These are phyloP conservation scores for Porphyrio hochstetteri DNA, from an alignment of 2,113 vertebrate genomes.

Conservation along the genomic window DNA sequence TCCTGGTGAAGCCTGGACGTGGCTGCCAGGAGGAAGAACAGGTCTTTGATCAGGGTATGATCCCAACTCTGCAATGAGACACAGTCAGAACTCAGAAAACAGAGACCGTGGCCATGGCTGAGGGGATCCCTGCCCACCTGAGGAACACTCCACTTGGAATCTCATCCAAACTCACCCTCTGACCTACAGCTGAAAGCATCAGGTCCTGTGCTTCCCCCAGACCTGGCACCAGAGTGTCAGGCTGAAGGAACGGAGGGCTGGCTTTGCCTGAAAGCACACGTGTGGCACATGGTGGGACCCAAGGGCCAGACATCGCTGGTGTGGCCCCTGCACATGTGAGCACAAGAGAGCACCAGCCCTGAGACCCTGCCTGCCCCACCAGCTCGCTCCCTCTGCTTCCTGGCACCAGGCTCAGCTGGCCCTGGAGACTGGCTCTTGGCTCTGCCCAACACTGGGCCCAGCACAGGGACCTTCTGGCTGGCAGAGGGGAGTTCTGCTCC, in stretches of 20 bases:
- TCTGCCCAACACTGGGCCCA: not conserved
- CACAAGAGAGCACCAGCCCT: not conserved
- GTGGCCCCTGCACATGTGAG: not conserved
- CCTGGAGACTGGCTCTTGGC: not conserved
- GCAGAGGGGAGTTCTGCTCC: not conserved
- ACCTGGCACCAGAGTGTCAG: not conserved
- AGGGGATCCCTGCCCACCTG: not conserved
- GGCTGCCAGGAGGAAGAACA: not conserved
- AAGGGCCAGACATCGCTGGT: not conserved
- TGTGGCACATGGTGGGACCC: not conserved
- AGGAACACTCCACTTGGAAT: not conserved
- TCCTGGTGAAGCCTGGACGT: not conserved
- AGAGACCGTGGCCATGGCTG: not conserved
- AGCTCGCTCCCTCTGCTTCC: not conserved
- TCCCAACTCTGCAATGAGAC: not conserved
- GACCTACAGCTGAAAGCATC: not conserved
- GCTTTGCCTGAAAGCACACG: not conserved
- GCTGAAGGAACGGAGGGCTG: not conserved
- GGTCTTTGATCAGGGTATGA: not conserved
- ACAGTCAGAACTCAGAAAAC: not conserved
- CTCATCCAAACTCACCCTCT: not conserved
- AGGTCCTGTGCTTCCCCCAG: not conserved
- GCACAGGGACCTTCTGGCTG: not conserved
- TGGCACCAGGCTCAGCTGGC: not conserved
- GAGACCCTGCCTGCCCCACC: not conserved